Evolutionary conservation across 2,797 vertebrate genomes (phyloP), one percentile per base, ranked within the genome.

Genomic region (Thamnophis elegans): DNA sequence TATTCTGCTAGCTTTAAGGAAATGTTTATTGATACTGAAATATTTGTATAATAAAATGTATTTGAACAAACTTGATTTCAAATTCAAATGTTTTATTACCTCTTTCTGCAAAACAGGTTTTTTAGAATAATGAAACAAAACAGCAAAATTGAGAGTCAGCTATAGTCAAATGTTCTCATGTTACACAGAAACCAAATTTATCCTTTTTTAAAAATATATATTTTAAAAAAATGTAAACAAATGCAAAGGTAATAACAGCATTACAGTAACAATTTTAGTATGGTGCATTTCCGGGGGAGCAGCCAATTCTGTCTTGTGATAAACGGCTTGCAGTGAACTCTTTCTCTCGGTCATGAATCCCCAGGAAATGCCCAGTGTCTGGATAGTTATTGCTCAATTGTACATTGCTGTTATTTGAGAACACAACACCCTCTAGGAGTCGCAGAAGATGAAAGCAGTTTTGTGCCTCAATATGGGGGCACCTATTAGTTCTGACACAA

Each of bases 371-470:
- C 82, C 58, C 92, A 91, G 26, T 26, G 56, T 88, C 93, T 93
- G 42, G 92, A 94, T 20, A 96, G 93, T 95, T 93, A 95, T 85
- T 93, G 91, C 92, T 95, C 93, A 94, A 93, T 92, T 94, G 36
- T 60, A 96, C 92, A 96, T 95, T 96, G 86, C 94, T 92, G 87
- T n/a, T 89, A 94, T 96, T 96, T 96, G 94, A 97, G 96, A 96
- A 96, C 58, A 88, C 86, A 97, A 94, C 94, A 96, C 93, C 93
- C 56, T 94, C 85, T 91, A 95, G 90, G 93, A 95, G 93, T 93
- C 68, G 18, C 93, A 20, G 10, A 89, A 95, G 94, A 94, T 94
- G 96, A 97, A 95, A 97, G 94, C 91, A 93, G 62, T 96, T 96
- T 95, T 94, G 65, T 95, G 95, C 93, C 90, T 93, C 28, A 92